A percentile compares a stretch with the other conserved stretches of the same genome.
These are phyloP conservation scores for Caranx melampygus DNA, from an alignment of 2,113 vertebrate species.

Conservation along the genomic window DNA sequence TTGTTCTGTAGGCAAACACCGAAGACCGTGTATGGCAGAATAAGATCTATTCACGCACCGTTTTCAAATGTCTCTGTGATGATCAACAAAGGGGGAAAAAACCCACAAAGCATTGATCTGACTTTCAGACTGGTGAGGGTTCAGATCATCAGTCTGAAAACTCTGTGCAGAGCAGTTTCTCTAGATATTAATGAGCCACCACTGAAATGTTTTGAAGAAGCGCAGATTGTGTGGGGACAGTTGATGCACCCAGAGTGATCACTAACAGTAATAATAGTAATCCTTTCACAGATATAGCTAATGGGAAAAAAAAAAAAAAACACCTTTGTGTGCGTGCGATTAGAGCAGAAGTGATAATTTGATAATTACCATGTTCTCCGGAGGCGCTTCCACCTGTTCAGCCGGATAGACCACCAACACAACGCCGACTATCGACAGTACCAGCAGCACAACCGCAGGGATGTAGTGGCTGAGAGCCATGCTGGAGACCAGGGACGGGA, in stretches of 20 bases:
- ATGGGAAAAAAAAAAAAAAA: too few species aligned
- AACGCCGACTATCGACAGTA: slow-evolving; percentile 84
- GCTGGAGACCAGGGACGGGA: not conserved
- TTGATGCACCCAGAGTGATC: too few species aligned
- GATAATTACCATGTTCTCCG: slow-evolving; percentile 86
- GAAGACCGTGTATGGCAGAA: not conserved
- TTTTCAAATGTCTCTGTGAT: not conserved
- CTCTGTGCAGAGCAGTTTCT: too few species aligned
- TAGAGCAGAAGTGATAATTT: too few species aligned
- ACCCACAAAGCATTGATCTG: not conserved
- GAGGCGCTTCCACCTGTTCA: slow-evolving; percentile 73
- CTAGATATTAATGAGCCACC: too few species aligned
- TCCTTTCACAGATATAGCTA: too few species aligned
- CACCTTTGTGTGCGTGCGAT: too few species aligned
- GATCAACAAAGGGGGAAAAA: slow-evolving; percentile 10
- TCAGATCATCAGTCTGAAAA: too few species aligned
- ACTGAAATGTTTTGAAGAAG: too few species aligned
- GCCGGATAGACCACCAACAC: slow-evolving; percentile 85
- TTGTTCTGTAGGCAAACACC: not conserved
- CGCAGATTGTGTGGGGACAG: too few species aligned
- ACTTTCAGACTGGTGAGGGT: not conserved
- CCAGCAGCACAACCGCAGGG: slow-evolving; percentile 71
- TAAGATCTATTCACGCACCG: not conserved
- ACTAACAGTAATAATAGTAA: not conserved
- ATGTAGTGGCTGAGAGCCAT: slow-evolving; percentile 57